Conservation (phyloP, 2,113 vertebrate genomes). For the Sebastes schlegelii region DNA sequence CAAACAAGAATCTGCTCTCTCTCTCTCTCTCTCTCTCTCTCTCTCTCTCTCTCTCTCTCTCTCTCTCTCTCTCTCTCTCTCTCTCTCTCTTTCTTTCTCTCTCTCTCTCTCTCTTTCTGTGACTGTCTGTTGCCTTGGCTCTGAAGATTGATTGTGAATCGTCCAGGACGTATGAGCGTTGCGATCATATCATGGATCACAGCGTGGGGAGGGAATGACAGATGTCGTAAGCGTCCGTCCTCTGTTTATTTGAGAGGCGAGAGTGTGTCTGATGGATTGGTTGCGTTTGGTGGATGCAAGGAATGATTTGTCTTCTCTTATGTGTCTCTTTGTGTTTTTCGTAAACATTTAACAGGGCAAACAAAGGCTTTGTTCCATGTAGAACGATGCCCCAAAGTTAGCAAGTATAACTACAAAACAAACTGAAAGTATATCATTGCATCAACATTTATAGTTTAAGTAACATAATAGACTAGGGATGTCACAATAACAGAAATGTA, state of each 20-base stretch:
- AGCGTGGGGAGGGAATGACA: conserved; percentile 69
- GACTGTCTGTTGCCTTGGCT: conserved; percentile 40
- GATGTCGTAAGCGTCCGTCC: conserved; percentile 63
- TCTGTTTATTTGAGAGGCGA: conserved; percentile 70
- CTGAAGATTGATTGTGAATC: conserved; percentile 72
- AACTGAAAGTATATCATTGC: background rate
- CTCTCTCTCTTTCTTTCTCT: conserved; percentile 25
- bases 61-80: background rate
- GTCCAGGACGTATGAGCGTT: conserved; percentile 61
- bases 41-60: too few species aligned
- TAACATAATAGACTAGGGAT: background rate
- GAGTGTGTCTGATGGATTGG: conserved; percentile 68
- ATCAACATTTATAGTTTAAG: conserved; percentile 3
- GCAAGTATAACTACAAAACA: background rate
- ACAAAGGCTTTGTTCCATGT: conserved; percentile 15
- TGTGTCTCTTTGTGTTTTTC: conserved; percentile 49
- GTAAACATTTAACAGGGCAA: conserved; percentile 28
- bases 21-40: too few species aligned
- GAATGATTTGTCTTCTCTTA: conserved; percentile 62
- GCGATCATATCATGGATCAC: conserved; percentile 76
- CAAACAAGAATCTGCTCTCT: conserved; percentile 39
- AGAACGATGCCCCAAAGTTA: background rate
- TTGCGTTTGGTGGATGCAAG: conserved; percentile 38
- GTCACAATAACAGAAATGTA: too few species aligned
- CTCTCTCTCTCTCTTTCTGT: background rate